Evolutionary conservation across 2,888 invertebrate species (phyloP).

Genomic region (Mechanitis mazaeus): DNA sequence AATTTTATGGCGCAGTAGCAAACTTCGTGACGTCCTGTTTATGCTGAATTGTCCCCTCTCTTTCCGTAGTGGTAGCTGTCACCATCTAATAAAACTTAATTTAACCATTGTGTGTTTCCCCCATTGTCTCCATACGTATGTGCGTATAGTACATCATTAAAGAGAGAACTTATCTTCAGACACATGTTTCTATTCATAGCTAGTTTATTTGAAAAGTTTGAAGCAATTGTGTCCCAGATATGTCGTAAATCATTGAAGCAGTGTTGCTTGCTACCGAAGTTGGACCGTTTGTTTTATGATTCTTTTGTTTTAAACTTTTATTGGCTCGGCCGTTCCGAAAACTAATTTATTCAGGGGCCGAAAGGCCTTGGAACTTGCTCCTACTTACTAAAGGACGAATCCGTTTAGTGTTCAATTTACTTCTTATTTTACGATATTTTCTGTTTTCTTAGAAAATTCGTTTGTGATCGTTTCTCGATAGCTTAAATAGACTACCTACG

Average conservation of each 20-base stretch:
- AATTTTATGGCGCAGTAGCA: slow-evolving; percentile 47
- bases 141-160: slow-evolving; percentile 16
- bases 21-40: slow-evolving; percentile 60
- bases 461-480: slow-evolving; percentile 32
- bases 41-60: slow-evolving; percentile 40
- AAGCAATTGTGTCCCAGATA: slow-evolving; percentile 62
- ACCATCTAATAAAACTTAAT: slow-evolving; percentile 68
- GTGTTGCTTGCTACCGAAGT: slow-evolving; percentile 69
- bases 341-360: slow-evolving; percentile 73
- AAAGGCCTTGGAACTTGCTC: slow-evolving; percentile 61
- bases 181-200: slow-evolving; percentile 60
- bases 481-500: slow-evolving; percentile 21
- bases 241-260: slow-evolving; percentile 68
- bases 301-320: slow-evolving; percentile 77
- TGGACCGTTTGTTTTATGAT: slow-evolving; percentile 69
- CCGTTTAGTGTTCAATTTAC: slow-evolving; percentile 45
- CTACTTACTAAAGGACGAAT: slow-evolving; percentile 44
- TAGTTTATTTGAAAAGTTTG: slow-evolving; percentile 69
- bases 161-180: slow-evolving; percentile 34
- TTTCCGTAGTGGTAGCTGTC: slow-evolving; percentile 48
- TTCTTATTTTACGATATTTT: slow-evolving; percentile 56
- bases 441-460: slow-evolving; percentile 40
- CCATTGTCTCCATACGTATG: slow-evolving; percentile 23
- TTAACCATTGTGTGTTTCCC: slow-evolving; percentile 55
- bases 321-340: slow-evolving; percentile 67